Evolutionary conservation across 2,113 vertebrate species (phyloP), one percentile per base, ranked within the genome.

Genomic region (Aegithalos caudatus): DNA sequence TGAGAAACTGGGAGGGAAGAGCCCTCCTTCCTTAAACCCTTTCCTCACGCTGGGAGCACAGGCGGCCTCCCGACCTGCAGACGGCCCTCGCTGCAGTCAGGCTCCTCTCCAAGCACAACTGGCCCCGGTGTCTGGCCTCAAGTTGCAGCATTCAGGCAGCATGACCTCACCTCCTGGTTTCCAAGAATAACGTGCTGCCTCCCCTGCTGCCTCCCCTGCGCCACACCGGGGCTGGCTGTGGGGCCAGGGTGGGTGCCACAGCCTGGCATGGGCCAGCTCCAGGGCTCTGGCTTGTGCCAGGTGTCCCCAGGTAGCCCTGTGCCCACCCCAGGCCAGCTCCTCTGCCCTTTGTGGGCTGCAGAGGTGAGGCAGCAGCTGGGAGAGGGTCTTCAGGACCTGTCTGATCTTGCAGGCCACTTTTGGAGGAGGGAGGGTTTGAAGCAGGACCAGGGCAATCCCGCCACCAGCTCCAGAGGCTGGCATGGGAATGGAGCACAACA

Each of bases 161-260:
- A 92, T 98, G 97, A 97, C 89, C 89, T 97, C 97, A 97, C 97
- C 95, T 90, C 81, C 76, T 89, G 89, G 95, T 92, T 96, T 98
- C 96, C 96, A 94, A 96, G 97, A 97, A 94, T 95, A 95, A 92
- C 83, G 50, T 9, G 11, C 77, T 64, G 74, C 81, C 81, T 89
- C 65, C 80, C 86, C 95, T 94, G 85, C 44, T 33, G 58, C 58
- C 58, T 38, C 58, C 25, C 58, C 60, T 42, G 38, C 4, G 3
- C 83, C 7, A 2, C 0, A 20, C 85, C 9, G 28, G 88, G 48
- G 21, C 72, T 12, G 81, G 15, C 93, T 74, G 51, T 7, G 2
- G 17, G 82, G 53, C 18, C 12, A 11, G 82, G 66, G 66, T 1
- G 48, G 50, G 70, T 72, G 61, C 65, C 9, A 19, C 29, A 4